Base-by-base conservation (phyloP, 2,113 vertebrate genomes). In the Aptenodytes forsteri region DNA sequence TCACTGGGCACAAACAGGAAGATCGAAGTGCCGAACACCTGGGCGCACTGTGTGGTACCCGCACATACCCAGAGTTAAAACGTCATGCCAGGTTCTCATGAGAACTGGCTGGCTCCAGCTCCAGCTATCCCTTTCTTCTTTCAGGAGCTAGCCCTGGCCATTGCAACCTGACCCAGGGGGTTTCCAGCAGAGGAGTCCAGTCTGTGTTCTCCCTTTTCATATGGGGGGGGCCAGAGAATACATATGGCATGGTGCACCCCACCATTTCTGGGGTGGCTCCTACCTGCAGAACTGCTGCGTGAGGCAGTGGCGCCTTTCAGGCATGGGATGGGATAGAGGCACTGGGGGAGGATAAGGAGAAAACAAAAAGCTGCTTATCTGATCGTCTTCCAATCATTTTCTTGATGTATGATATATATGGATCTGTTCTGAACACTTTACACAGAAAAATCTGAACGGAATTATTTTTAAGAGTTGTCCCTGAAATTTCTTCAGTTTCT, bases 31-130 rank as follows among this genome's bases (percentile, higher is more conserved):
- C n/a, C 21, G 23, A 46, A 36, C 29, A 17, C 25, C 10, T 6
- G 19, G 44, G 44, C 21, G 65, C 52, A 20, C 49, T 40, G 50
- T 21, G 59, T 14, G 40, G 22, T 26, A 26, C 27, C 26, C 49
- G 10, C 61, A 12, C 12, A 13, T 47, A 66, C 21, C 18, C 11
- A 34, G 14, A 38, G 16, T 38, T 67, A 58, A 90, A 80, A 54
- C 0, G 0, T 30, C 19, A 13, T 46, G 34, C 9, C 47, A 5
- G 13, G 34, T 56, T 67, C 26, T 34, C 12, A 10, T 19, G 1
- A 8, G 36, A 82, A 7, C 30, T 47, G 19, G 9, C 30, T 62
- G 69, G 16, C 22, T 88, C 23, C 50, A 40, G 44, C 54, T 71
- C 44, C 77, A 64, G 30, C 11, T 62, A 3, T 49, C 44, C 16